Percentiles rank a stretch among this genome's conserved stretches.
phyloP scores from a whole-genome alignment of 2,888 invertebrate species.

The Plagiodera versicolora region DNA sequence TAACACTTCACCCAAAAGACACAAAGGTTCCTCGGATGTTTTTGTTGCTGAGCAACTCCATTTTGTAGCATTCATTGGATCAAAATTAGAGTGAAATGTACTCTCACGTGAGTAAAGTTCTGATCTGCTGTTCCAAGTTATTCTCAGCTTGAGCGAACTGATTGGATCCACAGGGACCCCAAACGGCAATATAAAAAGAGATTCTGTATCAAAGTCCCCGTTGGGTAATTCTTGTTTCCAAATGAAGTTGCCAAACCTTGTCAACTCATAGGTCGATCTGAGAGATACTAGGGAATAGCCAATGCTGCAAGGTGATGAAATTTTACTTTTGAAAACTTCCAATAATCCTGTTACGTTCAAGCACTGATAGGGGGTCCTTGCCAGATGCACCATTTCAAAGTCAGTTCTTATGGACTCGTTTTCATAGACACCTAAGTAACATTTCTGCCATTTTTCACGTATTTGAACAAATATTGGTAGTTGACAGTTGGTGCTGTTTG shows the following conservation, averaged over 20 bases:
- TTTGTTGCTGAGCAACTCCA: conserved; percentile 75
- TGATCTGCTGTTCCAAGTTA: conserved; percentile 84
- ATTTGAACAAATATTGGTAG: conserved; percentile 88
- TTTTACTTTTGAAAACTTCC: conserved; percentile 87
- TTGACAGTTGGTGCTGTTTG: conserved; percentile 77
- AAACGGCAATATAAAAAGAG: conserved; percentile 72
- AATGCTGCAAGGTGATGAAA: conserved; percentile 63
- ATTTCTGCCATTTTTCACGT: conserved; percentile 77
- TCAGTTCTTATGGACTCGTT: conserved; percentile 74
- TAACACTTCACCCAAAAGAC: conserved; percentile 77
- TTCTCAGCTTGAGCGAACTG: conserved; percentile 73
- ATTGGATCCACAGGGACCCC: conserved; percentile 83
- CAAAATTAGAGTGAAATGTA: conserved; percentile 83
- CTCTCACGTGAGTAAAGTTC: conserved; percentile 88
- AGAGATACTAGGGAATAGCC: conserved; percentile 73
- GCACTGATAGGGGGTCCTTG: conserved; percentile 77
- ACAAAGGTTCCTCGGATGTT: conserved; percentile 69
- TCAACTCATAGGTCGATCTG: conserved; percentile 70
- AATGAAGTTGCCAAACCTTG: conserved; percentile 57
- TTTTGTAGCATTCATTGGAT: conserved; percentile 77
- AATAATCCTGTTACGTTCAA: conserved; percentile 81
- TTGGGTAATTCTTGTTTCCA: conserved; percentile 67
- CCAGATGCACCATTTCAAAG: conserved; percentile 88
- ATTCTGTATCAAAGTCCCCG: conserved; percentile 58
- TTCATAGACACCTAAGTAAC: conserved; percentile 79